Base-by-base conservation (phyloP, 1,140 invertebrate genomes). In the Macrobrachium rosenbergii region DNA sequence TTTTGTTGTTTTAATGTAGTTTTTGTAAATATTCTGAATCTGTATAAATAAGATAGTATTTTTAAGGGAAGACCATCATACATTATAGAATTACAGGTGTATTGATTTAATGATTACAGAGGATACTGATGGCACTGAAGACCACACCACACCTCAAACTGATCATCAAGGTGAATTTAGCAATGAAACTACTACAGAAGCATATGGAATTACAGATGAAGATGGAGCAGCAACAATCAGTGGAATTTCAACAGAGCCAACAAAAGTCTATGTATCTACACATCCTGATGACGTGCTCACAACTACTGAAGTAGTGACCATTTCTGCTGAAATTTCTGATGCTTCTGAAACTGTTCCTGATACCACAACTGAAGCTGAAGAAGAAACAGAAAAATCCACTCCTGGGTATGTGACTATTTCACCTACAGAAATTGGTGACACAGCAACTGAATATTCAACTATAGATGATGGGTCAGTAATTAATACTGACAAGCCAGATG, bases 341-440 rank as follows among this genome's bases (percentile, higher is more conserved):
- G 16, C 60, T 19, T 43, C 78, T 62, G 58, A 12, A 62, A 60
- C 37, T 37, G 45, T 17, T 43, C 14, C 62, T 81, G 62, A 81
- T 7, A 81, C 79, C 45, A 64, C 62, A n/a, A 81, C 62, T 64
- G n/a, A 64, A 28, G 60, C 62, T 16, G 43, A 59, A 64, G 64
- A 8, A n/a, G 64, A 21, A 21, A 17, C 28, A 43, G 58, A 88
- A 17, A 14, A 58, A 7, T 69, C 21, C 10, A 17, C 52, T 23
- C 62, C 17, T 43, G 23, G 58, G 17, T 76, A 76, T 58, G 58
- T 58, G 58, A 76, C 73, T 43, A 19, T 45, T 45, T 12, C 73
- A 52, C 37, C 73, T 58, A 76, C 81, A 37, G 12, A 17, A 72
- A 21, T 76, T 63, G n/a, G 45, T 52, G 72, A 84, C 6, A 52